A percentile compares a stretch with the other conserved stretches of the same genome.
Evolutionary conservation across 2,113 vertebrate species (phyloP).

Genomic region (Oxyura jamaicensis): DNA sequence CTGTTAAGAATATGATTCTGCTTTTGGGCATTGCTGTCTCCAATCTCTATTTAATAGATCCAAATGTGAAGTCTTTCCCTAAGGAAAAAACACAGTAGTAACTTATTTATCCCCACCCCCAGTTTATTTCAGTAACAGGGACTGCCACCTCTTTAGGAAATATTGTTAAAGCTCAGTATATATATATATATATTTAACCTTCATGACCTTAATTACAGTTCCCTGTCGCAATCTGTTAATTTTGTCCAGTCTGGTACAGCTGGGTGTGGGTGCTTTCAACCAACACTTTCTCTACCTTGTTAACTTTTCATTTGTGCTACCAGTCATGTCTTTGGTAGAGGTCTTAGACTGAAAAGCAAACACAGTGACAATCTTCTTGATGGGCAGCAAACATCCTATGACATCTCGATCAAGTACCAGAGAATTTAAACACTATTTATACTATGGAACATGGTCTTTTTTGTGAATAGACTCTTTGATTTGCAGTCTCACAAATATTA

Average conservation of each 20-base stretch:
- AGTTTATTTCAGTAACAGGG: not conserved
- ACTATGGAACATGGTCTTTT: not conserved
- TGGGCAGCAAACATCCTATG: not conserved
- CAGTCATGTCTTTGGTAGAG: not conserved
- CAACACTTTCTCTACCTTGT: not conserved
- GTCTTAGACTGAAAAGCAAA: not conserved
- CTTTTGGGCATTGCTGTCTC: not conserved
- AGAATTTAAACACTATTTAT: not conserved
- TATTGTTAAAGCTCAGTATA: not conserved
- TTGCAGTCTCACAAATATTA: not conserved
- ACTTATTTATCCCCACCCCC: not conserved
- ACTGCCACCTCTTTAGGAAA: not conserved
- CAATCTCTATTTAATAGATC: not conserved
- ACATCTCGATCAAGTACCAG: not conserved
- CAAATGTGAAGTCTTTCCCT: not conserved
- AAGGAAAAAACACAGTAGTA: too few relatives aligned
- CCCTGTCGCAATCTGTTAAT: not conserved
- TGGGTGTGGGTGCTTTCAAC: not conserved
- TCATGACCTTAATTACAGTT: not conserved
- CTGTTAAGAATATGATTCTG: not conserved
- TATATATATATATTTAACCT: too few relatives aligned
- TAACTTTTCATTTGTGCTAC: not conserved
- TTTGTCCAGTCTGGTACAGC: not conserved
- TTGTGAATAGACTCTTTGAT: not conserved
- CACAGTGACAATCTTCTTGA: not conserved